Conservation (phyloP, 1,140 invertebrate species). For the Augochlora pura region DNA sequence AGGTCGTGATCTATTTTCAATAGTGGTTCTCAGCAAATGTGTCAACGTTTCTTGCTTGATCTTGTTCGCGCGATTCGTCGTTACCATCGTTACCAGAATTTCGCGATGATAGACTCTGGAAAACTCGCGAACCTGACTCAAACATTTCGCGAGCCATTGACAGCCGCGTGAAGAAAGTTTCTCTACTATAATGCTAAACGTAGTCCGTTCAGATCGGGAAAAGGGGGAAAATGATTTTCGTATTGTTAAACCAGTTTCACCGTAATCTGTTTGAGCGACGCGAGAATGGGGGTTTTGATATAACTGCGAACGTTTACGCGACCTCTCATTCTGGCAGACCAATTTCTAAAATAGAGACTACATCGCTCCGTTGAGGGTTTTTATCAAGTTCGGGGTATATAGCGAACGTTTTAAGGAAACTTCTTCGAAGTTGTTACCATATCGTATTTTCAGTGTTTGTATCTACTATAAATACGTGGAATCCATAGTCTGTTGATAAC, state of each 20-base stretch:
- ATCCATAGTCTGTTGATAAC: no score
- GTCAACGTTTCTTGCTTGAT: not conserved
- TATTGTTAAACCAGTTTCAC: not conserved
- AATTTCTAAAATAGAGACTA: not conserved
- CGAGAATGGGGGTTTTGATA: no score
- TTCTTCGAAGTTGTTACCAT: not conserved
- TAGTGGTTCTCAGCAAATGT: conserved; percentile 21
- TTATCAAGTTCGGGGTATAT: not conserved
- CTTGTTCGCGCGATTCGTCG: not conserved
- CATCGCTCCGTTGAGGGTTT: not conserved
- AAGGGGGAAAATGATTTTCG: not conserved
- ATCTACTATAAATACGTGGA: no score
- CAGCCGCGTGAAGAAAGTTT: not conserved
- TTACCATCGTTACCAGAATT: not conserved
- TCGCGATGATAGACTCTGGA: not conserved
- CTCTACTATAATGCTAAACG: not conserved
- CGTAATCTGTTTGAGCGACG: no score
- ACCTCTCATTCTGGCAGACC: not conserved
- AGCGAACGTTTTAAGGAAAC: not conserved
- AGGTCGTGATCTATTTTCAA: not conserved
- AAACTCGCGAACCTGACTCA: no score
- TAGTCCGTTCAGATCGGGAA: not conserved
- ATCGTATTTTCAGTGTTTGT: not conserved
- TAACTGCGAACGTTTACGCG: not conserved
- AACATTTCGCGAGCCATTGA: not conserved